Percentiles rank a stretch among this genome's conserved stretches.
phyloP scores from a whole-genome alignment of 2,113 vertebrate genomes.

The Phyllostomus hastatus region DNA sequence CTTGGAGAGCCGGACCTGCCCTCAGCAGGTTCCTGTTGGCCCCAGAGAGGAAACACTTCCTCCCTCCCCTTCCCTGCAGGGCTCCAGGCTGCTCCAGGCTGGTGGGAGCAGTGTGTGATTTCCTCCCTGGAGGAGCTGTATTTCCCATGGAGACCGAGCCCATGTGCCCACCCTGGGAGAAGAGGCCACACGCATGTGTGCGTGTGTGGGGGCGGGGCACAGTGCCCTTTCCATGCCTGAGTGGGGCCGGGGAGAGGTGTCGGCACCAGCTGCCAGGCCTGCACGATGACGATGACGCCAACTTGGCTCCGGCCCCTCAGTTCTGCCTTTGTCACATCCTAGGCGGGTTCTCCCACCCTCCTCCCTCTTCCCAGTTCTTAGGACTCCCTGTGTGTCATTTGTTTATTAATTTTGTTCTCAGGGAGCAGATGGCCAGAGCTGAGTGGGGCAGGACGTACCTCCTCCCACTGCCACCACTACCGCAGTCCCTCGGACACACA shows the following conservation, averaged over 20 bases:
- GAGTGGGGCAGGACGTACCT: not conserved
- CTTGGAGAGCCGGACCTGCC: not conserved
- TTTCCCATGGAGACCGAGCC: not conserved
- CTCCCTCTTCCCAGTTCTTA: not conserved
- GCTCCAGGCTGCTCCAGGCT: not conserved
- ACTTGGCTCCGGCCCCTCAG: not conserved
- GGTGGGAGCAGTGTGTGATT: not conserved
- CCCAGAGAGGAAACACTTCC: not conserved
- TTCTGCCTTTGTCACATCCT: constrained; percentile 27
- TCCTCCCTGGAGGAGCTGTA: not conserved
- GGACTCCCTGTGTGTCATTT: constrained; percentile 24
- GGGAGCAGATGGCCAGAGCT: constrained; percentile 65
- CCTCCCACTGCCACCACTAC: accelerated
- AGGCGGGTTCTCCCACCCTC: not conserved
- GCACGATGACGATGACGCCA: not conserved
- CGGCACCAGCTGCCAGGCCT: not conserved
- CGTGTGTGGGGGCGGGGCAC: not conserved
- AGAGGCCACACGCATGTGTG: accelerated
- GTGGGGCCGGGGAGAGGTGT: not conserved
- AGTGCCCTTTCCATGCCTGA: not conserved
- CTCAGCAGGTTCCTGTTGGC: no score
- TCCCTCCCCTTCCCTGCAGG: not conserved
- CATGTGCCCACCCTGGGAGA: not conserved
- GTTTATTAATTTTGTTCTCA: constrained; percentile 41
- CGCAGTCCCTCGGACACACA: not conserved